A percentile compares a stretch with the other conserved stretches of the same genome.
These are phyloP conservation scores for Nephila pilipes DNA, from an alignment of 1,140 invertebrate genomes.

Conservation along the genomic window DNA sequence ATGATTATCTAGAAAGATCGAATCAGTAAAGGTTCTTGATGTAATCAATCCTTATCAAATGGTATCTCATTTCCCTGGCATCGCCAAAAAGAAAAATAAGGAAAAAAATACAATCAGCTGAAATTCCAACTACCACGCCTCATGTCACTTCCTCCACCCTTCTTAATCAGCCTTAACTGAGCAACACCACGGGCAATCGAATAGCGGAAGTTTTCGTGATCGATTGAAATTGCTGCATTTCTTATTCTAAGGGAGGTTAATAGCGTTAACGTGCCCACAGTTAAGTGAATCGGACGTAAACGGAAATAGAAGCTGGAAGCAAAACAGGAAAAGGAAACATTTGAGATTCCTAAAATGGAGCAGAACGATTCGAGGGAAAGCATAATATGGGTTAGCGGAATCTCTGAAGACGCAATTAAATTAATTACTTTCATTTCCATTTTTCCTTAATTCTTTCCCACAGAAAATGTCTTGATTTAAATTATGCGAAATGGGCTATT, in stretches of 20 bases:
- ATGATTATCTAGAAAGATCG: neutral
- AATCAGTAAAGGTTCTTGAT: neutral
- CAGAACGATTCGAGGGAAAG: neutral
- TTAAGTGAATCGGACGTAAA: slow-evolving; percentile 47
- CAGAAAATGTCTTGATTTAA: neutral
- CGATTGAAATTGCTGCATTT: slow-evolving; percentile 43
- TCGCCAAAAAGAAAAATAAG: neutral
- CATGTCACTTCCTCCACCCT: neutral
- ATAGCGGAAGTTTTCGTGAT: slow-evolving; percentile 16
- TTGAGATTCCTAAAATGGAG: neutral
- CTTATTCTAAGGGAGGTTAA: slow-evolving; percentile 47
- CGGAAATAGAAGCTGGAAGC: slow-evolving; percentile 37
- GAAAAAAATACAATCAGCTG: neutral
- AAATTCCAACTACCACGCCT: neutral
- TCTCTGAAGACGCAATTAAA: slow-evolving; percentile 15
- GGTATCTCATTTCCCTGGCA: slow-evolving; percentile 1
- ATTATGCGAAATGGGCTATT: neutral
- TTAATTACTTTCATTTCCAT: slow-evolving; percentile 18
- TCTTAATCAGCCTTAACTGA: slow-evolving; percentile 22
- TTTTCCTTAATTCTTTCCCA: neutral
- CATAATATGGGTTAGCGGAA: slow-evolving; percentile 7
- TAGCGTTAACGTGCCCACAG: slow-evolving; percentile 28
- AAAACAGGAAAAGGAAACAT: slow-evolving; percentile 7
- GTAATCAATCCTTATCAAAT: slow-evolving; percentile 30
- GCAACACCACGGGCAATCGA: slow-evolving; percentile 4